These are phyloP conservation scores for Psammodynastes pulverulentus DNA, from an alignment of 2,113 vertebrate species.

Conservation along the genomic window DNA sequence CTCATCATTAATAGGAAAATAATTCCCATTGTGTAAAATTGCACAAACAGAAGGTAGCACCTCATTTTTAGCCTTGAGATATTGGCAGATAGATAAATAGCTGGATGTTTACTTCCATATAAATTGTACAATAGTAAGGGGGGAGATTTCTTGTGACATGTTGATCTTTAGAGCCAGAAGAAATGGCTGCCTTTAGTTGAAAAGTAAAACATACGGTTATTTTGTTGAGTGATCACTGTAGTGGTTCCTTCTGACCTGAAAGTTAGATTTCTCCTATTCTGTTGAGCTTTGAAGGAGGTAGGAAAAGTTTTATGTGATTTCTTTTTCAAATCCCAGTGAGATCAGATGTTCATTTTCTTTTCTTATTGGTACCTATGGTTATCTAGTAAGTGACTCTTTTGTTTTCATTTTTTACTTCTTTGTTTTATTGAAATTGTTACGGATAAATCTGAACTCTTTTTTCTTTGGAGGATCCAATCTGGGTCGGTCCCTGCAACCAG, in stretches of 20 bases:
- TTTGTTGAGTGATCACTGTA: background rate
- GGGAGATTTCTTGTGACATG: background rate
- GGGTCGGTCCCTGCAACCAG: background rate
- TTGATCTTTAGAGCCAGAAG: background rate
- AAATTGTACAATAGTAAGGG: background rate
- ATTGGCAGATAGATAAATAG: background rate
- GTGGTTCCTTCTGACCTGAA: background rate
- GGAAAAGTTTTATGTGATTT: background rate
- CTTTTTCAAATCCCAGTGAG: background rate
- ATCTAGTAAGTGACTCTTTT: background rate
- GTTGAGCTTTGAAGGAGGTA: background rate
- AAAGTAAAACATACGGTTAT: background rate
- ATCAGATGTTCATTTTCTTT: background rate
- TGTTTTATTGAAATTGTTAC: constrained; percentile 5
- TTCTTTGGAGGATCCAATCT: background rate
- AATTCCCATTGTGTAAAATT: background rate
- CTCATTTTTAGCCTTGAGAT: background rate
- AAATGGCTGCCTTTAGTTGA: background rate
- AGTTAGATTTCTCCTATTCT: background rate
- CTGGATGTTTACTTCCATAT: background rate
- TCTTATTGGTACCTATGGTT: background rate
- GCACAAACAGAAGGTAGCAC: background rate
- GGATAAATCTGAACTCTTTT: background rate
- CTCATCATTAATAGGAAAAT: background rate
- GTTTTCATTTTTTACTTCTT: background rate